Percentiles rank a stretch among this genome's conserved stretches.
Evolutionary conservation across 2,113 vertebrate species (phyloP).

Genomic region (Arvicanthis niloticus): DNA sequence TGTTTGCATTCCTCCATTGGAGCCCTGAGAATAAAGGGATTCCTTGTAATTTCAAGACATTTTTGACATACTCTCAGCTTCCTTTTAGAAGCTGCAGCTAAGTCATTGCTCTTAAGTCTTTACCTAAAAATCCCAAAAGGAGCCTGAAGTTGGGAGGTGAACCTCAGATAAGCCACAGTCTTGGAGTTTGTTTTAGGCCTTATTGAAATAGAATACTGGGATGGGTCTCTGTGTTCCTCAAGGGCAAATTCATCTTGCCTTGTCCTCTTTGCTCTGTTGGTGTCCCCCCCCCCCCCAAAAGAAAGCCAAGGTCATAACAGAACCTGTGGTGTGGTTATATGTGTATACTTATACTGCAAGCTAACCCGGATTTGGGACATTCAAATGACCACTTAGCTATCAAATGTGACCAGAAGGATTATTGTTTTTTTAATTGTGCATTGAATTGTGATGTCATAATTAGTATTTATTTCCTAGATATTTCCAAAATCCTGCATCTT

Average conservation of each 20-base stretch:
- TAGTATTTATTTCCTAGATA: neutral
- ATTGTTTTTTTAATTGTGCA: neutral
- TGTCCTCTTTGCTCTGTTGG: neutral
- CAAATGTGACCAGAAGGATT: neutral
- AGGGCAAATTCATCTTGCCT: neutral
- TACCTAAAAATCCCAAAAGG: neutral
- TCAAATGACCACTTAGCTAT: neutral
- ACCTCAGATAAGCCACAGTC: too few relatives aligned
- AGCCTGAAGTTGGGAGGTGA: neutral
- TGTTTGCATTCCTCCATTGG: neutral
- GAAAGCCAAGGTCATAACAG: neutral
- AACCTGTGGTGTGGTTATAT: neutral
- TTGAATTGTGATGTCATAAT: neutral
- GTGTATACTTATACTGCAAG: neutral
- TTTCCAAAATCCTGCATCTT: neutral
- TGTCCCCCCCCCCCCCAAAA: too few relatives aligned
- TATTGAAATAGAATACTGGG: neutral
- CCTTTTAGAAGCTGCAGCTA: conserved; percentile 11
- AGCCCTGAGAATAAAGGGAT: neutral
- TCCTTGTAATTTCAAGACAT: neutral
- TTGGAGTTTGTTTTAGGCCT: neutral
- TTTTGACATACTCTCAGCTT: neutral
- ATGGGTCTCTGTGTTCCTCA: neutral
- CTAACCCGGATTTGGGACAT: neutral
- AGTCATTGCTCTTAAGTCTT: neutral